Evolutionary conservation across 2,888 invertebrate species (phyloP).

Genomic region (Girardia tigrina): DNA sequence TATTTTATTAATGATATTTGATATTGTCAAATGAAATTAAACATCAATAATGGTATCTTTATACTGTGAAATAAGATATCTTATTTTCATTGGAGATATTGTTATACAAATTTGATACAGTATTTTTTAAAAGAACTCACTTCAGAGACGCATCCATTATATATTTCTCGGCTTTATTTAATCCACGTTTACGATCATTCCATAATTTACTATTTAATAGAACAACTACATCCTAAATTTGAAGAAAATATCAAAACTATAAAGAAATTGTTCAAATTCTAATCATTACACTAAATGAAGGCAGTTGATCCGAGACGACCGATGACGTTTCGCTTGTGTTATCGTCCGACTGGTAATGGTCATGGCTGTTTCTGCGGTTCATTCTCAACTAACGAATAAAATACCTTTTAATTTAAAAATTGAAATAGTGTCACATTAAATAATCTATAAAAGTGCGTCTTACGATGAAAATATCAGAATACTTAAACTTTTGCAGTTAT

Average conservation of each 20-base stretch:
- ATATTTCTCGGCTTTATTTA: slow-evolving; percentile 6
- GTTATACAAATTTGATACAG: no score
- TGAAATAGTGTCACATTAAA: no score
- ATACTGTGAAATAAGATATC: no score
- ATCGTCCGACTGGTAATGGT: slow-evolving; percentile 40
- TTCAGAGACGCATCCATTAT: background rate
- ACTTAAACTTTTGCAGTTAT: no score
- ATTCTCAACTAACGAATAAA: background rate
- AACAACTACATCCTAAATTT: background rate
- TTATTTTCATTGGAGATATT: no score
- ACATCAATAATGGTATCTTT: no score
- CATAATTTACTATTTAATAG: background rate
- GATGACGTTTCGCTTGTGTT: slow-evolving; percentile 70
- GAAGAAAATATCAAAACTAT: background rate
- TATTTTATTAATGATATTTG: no score
- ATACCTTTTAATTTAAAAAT: no score
- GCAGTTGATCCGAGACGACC: slow-evolving; percentile 65
- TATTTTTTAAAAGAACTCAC: background rate
- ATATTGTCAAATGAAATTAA: no score
- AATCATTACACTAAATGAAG: background rate
- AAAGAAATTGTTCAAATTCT: background rate
- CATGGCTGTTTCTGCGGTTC: background rate
- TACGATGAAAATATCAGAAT: no score
- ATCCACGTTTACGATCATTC: slow-evolving; percentile 11
- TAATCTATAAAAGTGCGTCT: no score